Percentiles rank a stretch among this genome's conserved stretches.
phyloP scores from a whole-genome alignment of 2,888 invertebrate genomes.

The Ischnura elegans region DNA sequence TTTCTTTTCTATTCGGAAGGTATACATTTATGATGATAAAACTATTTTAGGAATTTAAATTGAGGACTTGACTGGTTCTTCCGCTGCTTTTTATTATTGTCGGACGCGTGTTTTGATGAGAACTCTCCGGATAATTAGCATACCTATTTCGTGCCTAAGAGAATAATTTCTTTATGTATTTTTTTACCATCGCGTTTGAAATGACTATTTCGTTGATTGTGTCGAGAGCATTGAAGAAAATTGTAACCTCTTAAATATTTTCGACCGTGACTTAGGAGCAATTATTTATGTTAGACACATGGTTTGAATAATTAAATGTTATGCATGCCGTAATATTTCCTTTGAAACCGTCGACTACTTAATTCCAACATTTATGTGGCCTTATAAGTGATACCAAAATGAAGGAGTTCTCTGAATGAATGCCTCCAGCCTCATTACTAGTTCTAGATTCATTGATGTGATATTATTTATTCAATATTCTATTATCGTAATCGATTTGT shows the following conservation, averaged over 20 bases:
- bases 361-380: background rate
- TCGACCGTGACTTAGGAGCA: background rate
- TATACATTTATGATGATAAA: no score
- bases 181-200: no score
- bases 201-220: background rate
- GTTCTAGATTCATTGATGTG: background rate
- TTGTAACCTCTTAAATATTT: background rate
- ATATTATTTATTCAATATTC: background rate
- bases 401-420: background rate
- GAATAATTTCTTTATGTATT: no score
- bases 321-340: background rate
- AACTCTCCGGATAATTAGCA: no score
- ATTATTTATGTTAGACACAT: background rate
- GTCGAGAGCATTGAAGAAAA: background rate
- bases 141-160: no score
- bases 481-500: background rate
- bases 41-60: no score
- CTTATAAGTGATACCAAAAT: background rate
- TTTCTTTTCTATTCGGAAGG: no score
- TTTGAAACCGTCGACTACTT: background rate
- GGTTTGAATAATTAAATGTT: no score
- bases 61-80: background rate
- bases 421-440: background rate
- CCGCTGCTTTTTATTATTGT: background rate
- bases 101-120: background rate